Conservation (phyloP, 2,113 vertebrate genomes). For the Hylia prasina region DNA sequence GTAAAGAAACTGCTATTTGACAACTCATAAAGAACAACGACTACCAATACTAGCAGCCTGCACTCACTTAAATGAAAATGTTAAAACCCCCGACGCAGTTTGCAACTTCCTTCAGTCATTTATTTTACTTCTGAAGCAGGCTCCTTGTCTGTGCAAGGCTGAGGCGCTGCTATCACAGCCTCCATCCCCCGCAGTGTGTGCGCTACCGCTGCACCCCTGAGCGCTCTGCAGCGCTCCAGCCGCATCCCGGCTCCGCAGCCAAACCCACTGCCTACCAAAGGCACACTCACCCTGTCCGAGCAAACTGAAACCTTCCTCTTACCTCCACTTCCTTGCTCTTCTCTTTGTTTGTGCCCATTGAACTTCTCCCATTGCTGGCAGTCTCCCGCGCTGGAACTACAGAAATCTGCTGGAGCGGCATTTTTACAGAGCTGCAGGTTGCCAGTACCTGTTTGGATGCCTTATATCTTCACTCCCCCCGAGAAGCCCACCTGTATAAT, state of each 20-base stretch:
- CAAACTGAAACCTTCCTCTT: conserved; percentile 65
- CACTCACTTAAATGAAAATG: background rate
- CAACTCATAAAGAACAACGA: background rate
- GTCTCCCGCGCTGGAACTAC: conserved; percentile 85
- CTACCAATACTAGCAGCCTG: background rate
- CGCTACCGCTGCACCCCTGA: background rate
- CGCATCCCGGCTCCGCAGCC: background rate
- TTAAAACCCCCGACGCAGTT: background rate
- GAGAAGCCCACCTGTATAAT: conserved; percentile 72
- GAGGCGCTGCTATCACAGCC: background rate
- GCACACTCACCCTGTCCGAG: background rate
- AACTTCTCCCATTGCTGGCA: conserved; percentile 78
- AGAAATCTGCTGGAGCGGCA: conserved; percentile 91
- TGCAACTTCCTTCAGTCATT: background rate
- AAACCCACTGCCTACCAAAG: background rate
- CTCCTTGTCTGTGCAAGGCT: background rate
- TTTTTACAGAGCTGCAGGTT: conserved; percentile 71
- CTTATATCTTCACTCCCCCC: conserved; percentile 71
- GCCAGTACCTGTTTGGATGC: conserved; percentile 68
- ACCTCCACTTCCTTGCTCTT: conserved; percentile 86
- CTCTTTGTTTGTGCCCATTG: conserved; percentile 82
- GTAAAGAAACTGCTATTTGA: background rate
- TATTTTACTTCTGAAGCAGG: background rate
- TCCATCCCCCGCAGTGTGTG: background rate
- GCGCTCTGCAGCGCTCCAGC: background rate